These are phyloP conservation scores for Latrodectus geometricus DNA, from an alignment of 1,140 invertebrate genomes.

Conservation along the genomic window DNA sequence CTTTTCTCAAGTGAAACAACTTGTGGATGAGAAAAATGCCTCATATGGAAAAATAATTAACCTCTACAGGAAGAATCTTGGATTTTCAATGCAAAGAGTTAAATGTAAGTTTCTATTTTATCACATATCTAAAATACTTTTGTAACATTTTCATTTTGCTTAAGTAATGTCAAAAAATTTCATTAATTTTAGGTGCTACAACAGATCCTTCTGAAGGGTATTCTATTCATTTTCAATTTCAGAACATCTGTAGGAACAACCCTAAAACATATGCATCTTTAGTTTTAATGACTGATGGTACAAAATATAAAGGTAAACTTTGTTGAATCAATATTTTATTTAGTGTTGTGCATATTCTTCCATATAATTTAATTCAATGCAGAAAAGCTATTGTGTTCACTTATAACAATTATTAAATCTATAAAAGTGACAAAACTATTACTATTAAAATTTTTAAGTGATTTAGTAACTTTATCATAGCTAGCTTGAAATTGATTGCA, in stretches of 20 bases:
- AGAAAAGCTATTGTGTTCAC: too few relatives aligned
- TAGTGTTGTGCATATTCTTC: too few relatives aligned
- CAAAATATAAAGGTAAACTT: neutral
- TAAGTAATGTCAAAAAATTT: neutral
- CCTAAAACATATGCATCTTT: neutral
- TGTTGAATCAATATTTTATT: neutral
- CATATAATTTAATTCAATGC: too few relatives aligned
- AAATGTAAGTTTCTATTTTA: constrained; percentile 16
- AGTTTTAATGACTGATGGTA: neutral
- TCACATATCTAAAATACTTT: neutral
- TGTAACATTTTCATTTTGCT: neutral
- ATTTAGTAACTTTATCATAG: too few relatives aligned
- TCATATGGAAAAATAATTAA: neutral
- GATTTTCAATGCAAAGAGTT: constrained; percentile 20
- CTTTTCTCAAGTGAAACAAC: neutral
- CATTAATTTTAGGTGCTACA: neutral
- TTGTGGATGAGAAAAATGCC: neutral
- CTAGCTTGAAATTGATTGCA: too few relatives aligned
- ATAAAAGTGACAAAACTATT: too few relatives aligned
- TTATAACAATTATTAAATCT: too few relatives aligned
- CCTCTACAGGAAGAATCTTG: constrained; percentile 28
- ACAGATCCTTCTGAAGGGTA: neutral
- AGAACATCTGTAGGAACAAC: neutral
- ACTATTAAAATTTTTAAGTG: too few relatives aligned
- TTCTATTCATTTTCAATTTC: neutral